Percentiles rank a stretch among this genome's conserved stretches.
phyloP scores from a whole-genome alignment of 2,113 vertebrate species.

The Nothocercus julius region DNA sequence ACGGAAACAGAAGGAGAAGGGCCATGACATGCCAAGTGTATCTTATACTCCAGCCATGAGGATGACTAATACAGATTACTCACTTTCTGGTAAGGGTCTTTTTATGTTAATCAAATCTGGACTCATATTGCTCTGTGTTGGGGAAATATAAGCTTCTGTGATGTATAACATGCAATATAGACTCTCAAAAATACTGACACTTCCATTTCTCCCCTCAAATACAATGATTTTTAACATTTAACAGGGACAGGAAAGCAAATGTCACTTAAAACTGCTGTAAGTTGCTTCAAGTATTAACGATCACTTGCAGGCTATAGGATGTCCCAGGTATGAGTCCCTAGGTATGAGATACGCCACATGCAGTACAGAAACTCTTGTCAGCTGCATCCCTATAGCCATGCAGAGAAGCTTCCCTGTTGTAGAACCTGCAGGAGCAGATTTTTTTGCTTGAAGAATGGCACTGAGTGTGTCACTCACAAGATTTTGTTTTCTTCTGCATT shows the following conservation, averaged over 20 bases:
- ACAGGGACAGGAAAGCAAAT: background rate
- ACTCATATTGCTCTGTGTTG: conserved; percentile 4
- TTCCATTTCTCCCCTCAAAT: background rate
- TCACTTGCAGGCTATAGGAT: background rate
- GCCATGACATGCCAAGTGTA: conserved; percentile 94
- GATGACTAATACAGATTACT: conserved; percentile 93
- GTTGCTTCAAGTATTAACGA: background rate
- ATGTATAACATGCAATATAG: background rate
- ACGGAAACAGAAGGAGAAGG: conserved; percentile 93
- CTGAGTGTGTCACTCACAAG: background rate
- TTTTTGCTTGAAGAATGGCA: background rate
- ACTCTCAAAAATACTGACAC: conserved; percentile 1
- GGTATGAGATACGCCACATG: background rate
- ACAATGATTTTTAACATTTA: background rate
- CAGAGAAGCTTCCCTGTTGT: background rate
- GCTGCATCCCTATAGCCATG: background rate
- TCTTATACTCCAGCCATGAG: conserved; percentile 95
- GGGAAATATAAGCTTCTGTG: conserved; percentile 28
- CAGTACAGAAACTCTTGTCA: background rate
- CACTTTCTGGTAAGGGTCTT: conserved; percentile 90
- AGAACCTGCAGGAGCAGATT: background rate
- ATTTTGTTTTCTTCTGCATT: background rate
- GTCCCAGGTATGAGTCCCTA: background rate
- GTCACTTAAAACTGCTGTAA: background rate
- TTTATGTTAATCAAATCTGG: conserved; percentile 56